Percentiles rank a stretch among this genome's conserved stretches.
Evolutionary conservation across 2,888 invertebrate species (phyloP).

Genomic region (Andrena camellia): DNA sequence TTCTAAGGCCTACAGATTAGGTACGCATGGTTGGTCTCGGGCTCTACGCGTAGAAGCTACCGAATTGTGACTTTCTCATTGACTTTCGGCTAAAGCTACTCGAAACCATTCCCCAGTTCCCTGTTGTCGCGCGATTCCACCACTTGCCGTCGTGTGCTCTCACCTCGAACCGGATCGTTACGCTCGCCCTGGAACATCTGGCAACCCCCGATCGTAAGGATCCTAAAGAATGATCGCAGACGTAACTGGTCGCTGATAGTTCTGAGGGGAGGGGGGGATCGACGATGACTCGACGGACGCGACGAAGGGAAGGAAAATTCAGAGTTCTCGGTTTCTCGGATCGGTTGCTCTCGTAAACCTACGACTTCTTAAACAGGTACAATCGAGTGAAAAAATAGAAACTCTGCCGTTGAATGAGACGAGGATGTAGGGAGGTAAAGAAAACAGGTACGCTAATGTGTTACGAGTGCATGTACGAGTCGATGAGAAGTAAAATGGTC

Average conservation of each 20-base stretch:
- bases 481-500: conserved; percentile 59
- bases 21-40: conserved; percentile 75
- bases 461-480: conserved; percentile 44
- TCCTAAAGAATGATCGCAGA: conserved; percentile 21
- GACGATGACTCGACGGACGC: conserved; percentile 1
- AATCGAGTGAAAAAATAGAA: conserved; percentile 76
- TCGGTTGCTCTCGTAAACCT: conserved; percentile 53
- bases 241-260: conserved; percentile 30
- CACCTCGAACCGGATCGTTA: not conserved
- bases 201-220: not conserved
- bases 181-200: no score
- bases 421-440: conserved; percentile 58
- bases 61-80: conserved; percentile 72
- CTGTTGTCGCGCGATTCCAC: conserved; percentile 19
- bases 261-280: not conserved
- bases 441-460: conserved; percentile 65
- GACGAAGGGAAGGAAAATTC: conserved; percentile 27
- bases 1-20: conserved; percentile 81
- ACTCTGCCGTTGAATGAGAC: conserved; percentile 62
- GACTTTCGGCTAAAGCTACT: conserved; percentile 65
- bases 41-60: conserved; percentile 66
- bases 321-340: conserved; percentile 33
- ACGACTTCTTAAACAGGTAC: conserved; percentile 66
- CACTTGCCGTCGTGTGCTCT: not conserved
- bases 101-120: conserved; percentile 34